Evolutionary conservation across 2,888 invertebrate species (phyloP).

Genomic region (Chymomyza amoena): DNA sequence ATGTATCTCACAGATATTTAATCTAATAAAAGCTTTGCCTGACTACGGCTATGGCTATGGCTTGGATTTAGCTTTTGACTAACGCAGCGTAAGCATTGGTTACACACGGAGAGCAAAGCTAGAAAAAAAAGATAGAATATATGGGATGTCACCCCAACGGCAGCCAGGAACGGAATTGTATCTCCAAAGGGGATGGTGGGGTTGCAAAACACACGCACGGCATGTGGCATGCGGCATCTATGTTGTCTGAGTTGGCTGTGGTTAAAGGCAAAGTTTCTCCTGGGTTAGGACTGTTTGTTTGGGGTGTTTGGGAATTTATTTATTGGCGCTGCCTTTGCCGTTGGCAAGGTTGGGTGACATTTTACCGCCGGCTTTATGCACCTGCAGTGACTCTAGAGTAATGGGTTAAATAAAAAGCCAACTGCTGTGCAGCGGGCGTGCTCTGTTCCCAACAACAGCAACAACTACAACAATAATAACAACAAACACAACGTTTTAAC

Average conservation of each 20-base stretch:
- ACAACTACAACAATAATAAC: slow-evolving; percentile 12
- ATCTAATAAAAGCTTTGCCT: slow-evolving; percentile 47
- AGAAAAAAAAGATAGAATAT: slow-evolving; percentile 8
- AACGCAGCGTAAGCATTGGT: slow-evolving; percentile 3
- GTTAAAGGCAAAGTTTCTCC: slow-evolving; percentile 25
- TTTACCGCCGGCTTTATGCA: slow-evolving; percentile 40
- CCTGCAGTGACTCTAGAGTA: slow-evolving; percentile 34
- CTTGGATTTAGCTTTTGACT: slow-evolving; percentile 11
- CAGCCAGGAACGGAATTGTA: not conserved
- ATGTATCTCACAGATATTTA: slow-evolving; percentile 46
- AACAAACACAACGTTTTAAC: slow-evolving; percentile 30
- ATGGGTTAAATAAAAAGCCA: slow-evolving; percentile 48
- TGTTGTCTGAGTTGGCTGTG: slow-evolving; percentile 13
- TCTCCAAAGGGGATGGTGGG: not conserved
- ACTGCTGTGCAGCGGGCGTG: slow-evolving; percentile 28
- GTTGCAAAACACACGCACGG: not conserved
- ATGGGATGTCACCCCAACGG: slow-evolving; percentile 28
- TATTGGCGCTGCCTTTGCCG: slow-evolving; percentile 43
- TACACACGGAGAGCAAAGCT: not conserved
- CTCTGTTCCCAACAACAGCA: slow-evolving; percentile 17
- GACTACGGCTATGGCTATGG: slow-evolving; percentile 1
- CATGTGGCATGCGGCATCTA: not conserved
- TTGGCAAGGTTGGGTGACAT: slow-evolving; percentile 34
- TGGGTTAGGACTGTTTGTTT: slow-evolving; percentile 5
- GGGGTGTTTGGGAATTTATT: slow-evolving; percentile 46